These are phyloP conservation scores for Nemoura dubitans DNA, from an alignment of 2,888 invertebrate species.

Conservation along the genomic window DNA sequence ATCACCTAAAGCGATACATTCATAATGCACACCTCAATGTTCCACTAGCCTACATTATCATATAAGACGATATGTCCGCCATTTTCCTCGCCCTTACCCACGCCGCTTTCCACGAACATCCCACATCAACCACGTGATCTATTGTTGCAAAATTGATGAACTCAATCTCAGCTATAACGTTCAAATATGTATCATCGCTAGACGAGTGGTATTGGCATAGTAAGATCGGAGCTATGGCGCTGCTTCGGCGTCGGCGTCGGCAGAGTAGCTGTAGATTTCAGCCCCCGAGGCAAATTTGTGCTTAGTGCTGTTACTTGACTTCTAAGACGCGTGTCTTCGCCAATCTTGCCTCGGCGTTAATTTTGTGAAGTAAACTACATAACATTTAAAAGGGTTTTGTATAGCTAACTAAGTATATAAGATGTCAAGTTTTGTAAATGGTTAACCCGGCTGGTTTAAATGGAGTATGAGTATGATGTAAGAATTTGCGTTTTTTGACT, in stretches of 20 bases:
- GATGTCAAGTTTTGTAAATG: too few relatives aligned
- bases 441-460: too few relatives aligned
- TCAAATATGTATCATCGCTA: background rate
- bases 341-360: too few relatives aligned
- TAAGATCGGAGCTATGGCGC: background rate
- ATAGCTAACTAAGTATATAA: too few relatives aligned
- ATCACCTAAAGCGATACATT: background rate
- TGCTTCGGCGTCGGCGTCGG: background rate
- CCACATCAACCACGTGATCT: slow-evolving; percentile 30
- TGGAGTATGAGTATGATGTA: too few relatives aligned
- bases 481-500: too few relatives aligned
- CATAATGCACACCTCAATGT: background rate
- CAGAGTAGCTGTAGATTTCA: background rate
- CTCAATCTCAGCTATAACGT: slow-evolving; percentile 21
- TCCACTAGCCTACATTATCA: slow-evolving; percentile 7
- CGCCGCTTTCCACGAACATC: background rate
- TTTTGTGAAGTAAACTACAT: too few relatives aligned
- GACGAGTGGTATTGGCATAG: background rate
- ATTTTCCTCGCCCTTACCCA: background rate
- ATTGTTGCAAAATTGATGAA: slow-evolving; percentile 15
- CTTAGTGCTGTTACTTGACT: background rate
- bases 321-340: background rate
- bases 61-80: background rate
- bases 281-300: background rate
- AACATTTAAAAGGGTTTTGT: too few relatives aligned